Evolutionary conservation across 2,797 vertebrate species (phyloP), one percentile per base, ranked within the genome.

Genomic region (Darevskia nairensis): DNA sequence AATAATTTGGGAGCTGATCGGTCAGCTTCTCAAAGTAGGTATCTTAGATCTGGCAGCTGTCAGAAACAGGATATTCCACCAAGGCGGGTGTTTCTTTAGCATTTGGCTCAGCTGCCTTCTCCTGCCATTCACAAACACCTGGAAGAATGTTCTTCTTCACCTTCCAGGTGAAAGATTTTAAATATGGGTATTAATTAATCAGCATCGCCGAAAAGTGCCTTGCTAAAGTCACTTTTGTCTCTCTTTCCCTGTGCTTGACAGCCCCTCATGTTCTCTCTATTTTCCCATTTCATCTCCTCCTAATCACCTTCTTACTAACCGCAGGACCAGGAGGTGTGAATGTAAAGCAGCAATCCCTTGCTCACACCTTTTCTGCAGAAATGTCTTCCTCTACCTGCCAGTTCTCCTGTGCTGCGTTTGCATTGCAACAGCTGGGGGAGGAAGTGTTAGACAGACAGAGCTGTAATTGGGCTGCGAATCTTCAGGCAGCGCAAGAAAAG

Each of bases 111-210:
- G 0, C 1, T 90, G 64, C 81, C 55, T 80, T 87, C 78, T 0
- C 0, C 84, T 92, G 69, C 88, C 2, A 1, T 75, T 89, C 55
- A 79, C 50, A 71, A n/a, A 88, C 17, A 23, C 77, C 68, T 76
- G 19, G 2, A 69, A 68, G 46, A 71, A 29, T 35, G 50, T 78
- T 89, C 46, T 64, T 50, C 82, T 85, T 86, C 0, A 3, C 84
- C 89, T 82, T 89, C 89, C 89, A 92, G 90, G 90, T 93, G 89
- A 94, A 68, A 78, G 0, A 27, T 66, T 92, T 90, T 80, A 59
- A 93, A 93, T 0, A 0, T 50, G n/a, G 81, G 69, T 89, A 86
- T 92, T 93, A 92, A 92, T 93, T 92, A 93, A 82, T 87, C 74
- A 89, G 80, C 77, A 41, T 72, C 0, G 2, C 13, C 13, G 66